Conservation (phyloP, 2,113 vertebrate genomes). For the Empidonax traillii region DNA sequence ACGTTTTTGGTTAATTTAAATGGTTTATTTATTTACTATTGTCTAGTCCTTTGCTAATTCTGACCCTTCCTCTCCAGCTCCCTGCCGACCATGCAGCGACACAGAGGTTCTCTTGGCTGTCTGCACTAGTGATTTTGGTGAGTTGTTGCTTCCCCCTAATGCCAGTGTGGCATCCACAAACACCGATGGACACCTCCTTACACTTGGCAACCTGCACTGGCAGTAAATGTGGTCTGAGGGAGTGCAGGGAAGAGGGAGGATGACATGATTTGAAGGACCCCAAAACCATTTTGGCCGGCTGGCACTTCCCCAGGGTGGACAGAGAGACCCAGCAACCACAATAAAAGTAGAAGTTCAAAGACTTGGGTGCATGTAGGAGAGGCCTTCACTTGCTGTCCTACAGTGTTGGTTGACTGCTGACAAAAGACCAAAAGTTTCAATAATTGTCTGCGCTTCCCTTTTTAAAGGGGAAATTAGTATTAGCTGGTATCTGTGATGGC, state of each 20-base stretch:
- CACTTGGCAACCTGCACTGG: not conserved
- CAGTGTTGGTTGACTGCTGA: not conserved
- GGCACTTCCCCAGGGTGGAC: not conserved
- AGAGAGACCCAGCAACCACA: not conserved
- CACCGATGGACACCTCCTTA: not conserved
- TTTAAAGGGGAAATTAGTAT: not conserved
- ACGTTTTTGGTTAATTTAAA: not conserved
- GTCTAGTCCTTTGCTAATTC: not conserved
- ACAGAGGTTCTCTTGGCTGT: slow-evolving; percentile 89
- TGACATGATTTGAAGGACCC: not conserved
- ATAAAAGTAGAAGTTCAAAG: not conserved
- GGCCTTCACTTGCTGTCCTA: not conserved
- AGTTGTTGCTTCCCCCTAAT: slow-evolving; percentile 52
- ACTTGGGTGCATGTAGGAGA: not conserved
- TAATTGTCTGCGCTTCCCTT: not conserved
- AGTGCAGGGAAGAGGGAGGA: not conserved
- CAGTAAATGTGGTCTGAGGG: not conserved
- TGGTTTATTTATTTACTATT: not conserved
- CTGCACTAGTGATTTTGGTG: slow-evolving; percentile 96
- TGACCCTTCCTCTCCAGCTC: slow-evolving; percentile 70
- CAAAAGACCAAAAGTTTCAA: not conserved
- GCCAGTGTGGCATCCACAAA: not conserved
- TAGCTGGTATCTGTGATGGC: not conserved
- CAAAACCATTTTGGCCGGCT: not conserved
- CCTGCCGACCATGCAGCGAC: slow-evolving; percentile 92